These are phyloP conservation scores for Thymallus thymallus DNA, from an alignment of 2,113 vertebrate species.

Conservation along the genomic window DNA sequence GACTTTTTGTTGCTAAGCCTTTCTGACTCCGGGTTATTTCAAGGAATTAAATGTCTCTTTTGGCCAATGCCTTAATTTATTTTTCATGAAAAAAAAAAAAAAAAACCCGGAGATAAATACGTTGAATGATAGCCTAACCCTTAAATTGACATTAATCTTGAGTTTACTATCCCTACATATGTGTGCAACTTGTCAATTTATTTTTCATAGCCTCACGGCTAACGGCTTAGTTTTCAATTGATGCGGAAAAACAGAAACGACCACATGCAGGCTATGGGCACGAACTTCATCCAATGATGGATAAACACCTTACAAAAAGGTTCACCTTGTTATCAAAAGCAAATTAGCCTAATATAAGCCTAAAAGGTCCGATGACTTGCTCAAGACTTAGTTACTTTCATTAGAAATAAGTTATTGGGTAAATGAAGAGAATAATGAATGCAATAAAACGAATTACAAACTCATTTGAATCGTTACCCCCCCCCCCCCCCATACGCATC, in stretches of 20 bases:
- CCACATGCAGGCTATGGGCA: constrained; percentile 16
- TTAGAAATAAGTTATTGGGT: constrained; percentile 89
- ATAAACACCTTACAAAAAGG: constrained; percentile 36
- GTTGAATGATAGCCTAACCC: constrained; percentile 65
- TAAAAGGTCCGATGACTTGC: constrained; percentile 82
- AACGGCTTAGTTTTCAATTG: no score
- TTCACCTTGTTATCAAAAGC: constrained; percentile 72
- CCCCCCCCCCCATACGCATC: constrained; percentile 23
- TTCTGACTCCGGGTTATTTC: constrained; percentile 26
- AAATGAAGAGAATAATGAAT: constrained; percentile 91
- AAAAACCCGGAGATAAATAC: constrained; percentile 73
- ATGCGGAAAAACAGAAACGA: constrained; percentile 38
- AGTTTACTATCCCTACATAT: constrained; percentile 48
- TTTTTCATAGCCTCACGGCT: no score
- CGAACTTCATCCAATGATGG: constrained; percentile 46
- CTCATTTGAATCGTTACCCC: constrained; percentile 79
- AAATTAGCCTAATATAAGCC: constrained; percentile 82
- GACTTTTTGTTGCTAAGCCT: constrained; percentile 14
- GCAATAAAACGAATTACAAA: constrained; percentile 90
- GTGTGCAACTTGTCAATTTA: constrained; percentile 52
- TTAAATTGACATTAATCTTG: constrained; percentile 82
- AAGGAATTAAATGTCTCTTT: constrained; percentile 50
- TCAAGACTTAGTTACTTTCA: constrained; percentile 92
- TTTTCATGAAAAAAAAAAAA: constrained; percentile 76
- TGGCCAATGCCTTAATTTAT: constrained; percentile 66